Evolutionary conservation across 2,113 vertebrate genomes (phyloP).

Genomic region (Arenaria interpres): DNA sequence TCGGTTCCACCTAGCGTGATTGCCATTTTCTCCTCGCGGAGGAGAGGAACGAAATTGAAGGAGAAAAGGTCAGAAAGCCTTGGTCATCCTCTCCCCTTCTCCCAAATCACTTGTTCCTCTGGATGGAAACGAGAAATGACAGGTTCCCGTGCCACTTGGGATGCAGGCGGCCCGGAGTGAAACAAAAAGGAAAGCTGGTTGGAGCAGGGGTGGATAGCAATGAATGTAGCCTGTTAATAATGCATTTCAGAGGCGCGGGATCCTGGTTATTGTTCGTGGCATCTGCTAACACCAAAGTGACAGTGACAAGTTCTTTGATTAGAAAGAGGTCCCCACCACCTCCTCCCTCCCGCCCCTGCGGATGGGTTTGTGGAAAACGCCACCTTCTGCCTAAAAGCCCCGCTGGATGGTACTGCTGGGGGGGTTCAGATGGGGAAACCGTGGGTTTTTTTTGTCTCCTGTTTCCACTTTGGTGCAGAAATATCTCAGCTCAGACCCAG

Average conservation of each 20-base stretch:
- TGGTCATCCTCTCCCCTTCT: constrained; percentile 79
- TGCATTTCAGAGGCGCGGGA: neutral
- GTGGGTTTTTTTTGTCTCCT: neutral
- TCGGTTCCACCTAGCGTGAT: constrained; percentile 78
- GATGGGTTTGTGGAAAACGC: neutral
- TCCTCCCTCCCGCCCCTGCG: neutral
- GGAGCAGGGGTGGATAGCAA: neutral
- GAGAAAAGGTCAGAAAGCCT: constrained; percentile 86
- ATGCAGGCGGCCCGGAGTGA: constrained; percentile 55
- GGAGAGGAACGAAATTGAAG: constrained; percentile 81
- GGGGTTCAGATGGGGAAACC: neutral
- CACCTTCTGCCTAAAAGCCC: neutral
- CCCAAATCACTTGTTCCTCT: constrained; percentile 73
- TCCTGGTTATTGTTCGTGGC: constrained; percentile 5
- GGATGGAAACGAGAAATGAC: constrained; percentile 81
- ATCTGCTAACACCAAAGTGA: constrained; percentile 6
- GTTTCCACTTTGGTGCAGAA: neutral
- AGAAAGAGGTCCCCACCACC: neutral
- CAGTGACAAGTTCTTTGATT: constrained; percentile 51
- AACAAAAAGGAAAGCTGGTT: constrained; percentile 55
- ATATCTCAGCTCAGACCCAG: neutral
- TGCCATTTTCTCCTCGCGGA: constrained; percentile 72
- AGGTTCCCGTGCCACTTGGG: constrained; percentile 63
- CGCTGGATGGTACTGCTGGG: accelerated
- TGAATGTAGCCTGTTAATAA: neutral